These are phyloP conservation scores for Drosophila miranda DNA, from an alignment of 1,140 invertebrate genomes.

Conservation along the genomic window DNA sequence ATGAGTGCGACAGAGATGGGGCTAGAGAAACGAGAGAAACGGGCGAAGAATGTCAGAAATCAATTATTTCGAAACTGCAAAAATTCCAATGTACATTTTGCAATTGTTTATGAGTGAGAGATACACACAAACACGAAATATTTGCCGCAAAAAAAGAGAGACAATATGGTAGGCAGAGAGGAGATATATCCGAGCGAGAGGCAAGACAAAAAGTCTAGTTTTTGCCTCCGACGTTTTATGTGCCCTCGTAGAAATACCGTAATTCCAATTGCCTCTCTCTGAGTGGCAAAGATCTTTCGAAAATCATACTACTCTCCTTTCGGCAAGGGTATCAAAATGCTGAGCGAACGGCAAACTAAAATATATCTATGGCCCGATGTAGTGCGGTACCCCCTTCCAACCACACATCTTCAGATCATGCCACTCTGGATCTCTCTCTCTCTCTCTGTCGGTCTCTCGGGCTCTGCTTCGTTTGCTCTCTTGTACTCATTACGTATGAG, in stretches of 20 bases:
- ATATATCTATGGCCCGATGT: slow-evolving; percentile 77
- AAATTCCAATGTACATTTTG: slow-evolving; percentile 77
- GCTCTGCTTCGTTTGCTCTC: slow-evolving; percentile 17
- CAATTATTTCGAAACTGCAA: slow-evolving; percentile 81
- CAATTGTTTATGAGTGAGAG: slow-evolving; percentile 73
- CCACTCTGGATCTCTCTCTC: slow-evolving; percentile 1
- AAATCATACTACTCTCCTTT: no score
- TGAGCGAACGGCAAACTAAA: slow-evolving; percentile 67
- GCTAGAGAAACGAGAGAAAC: slow-evolving; percentile 7
- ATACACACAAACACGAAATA: slow-evolving; percentile 25
- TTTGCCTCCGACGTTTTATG: no score
- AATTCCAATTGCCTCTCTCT: no score
- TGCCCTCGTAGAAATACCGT: no score
- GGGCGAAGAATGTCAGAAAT: slow-evolving; percentile 74
- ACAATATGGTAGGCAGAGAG: slow-evolving; percentile 1
- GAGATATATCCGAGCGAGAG: slow-evolving; percentile 24
- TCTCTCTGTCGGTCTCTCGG: slow-evolving; percentile 9
- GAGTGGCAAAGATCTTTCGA: no score
- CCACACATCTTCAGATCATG: background rate
- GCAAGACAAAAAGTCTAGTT: slow-evolving; percentile 2
- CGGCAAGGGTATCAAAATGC: slow-evolving; percentile 23
- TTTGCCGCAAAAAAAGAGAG: slow-evolving; percentile 6
- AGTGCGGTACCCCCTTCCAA: slow-evolving; percentile 12
- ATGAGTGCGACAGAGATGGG: slow-evolving; percentile 11
- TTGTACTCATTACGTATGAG: slow-evolving; percentile 72